phyloP scores from a whole-genome alignment of 2,113 vertebrate species.

The Vombatus ursinus region DNA sequence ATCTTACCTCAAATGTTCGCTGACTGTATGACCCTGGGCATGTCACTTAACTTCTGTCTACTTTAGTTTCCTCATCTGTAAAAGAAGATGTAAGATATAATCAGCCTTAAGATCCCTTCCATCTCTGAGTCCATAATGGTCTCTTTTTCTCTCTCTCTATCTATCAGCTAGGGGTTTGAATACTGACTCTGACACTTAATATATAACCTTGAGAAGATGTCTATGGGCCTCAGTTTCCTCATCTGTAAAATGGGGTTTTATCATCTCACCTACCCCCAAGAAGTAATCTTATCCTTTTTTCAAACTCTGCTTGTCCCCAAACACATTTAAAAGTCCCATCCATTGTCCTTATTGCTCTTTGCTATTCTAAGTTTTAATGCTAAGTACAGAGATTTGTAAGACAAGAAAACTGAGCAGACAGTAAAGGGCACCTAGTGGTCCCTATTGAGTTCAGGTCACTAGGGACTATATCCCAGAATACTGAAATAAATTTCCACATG shows the following conservation, averaged over 20 bases:
- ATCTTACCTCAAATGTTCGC: background rate
- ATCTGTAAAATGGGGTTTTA: background rate
- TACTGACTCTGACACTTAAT: background rate
- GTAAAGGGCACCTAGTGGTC: background rate
- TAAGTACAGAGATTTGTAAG: background rate
- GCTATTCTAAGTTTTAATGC: background rate
- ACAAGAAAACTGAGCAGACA: background rate
- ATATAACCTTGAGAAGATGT: background rate
- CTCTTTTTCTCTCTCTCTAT: too few relatives aligned
- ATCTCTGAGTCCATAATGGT: background rate
- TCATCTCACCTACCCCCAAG: background rate
- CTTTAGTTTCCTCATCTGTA: background rate
- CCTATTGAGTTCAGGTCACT: background rate
- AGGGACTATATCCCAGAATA: background rate
- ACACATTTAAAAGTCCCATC: background rate
- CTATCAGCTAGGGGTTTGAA: background rate
- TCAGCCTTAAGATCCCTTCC: background rate
- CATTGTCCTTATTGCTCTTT: background rate
- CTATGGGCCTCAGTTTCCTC: background rate
- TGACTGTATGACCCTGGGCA: background rate
- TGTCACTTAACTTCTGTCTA: background rate
- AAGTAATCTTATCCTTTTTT: background rate
- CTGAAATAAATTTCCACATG: background rate
- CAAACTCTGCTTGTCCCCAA: background rate
- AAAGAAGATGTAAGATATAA: background rate